phyloP scores from a whole-genome alignment of 2,888 invertebrate genomes.

The Hoplodrina ambigua region DNA sequence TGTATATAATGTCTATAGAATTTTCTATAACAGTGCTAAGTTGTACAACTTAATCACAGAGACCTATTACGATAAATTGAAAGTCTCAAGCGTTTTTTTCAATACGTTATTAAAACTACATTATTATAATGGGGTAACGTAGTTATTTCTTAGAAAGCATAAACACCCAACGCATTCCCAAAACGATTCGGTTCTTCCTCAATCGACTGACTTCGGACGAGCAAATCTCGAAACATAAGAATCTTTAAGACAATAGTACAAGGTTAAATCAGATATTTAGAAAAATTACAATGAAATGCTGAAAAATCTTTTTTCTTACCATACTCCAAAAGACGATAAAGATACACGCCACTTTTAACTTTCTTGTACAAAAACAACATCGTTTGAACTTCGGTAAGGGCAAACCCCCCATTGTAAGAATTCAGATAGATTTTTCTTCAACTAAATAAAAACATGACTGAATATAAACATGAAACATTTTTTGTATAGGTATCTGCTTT shows the following conservation, averaged over 20 bases:
- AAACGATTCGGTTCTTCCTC: no score
- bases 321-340: constrained; percentile 65
- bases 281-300: no score
- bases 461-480: constrained; percentile 18
- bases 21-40: no score
- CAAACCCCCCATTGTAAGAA: constrained; percentile 64
- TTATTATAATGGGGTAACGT: not conserved
- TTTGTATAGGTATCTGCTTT: not conserved
- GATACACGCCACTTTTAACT: constrained; percentile 68
- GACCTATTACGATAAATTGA: no score
- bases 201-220: not conserved
- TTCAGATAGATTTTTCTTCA: constrained; percentile 8
- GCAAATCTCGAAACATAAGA: not conserved
- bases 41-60: no score
- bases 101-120: no score
- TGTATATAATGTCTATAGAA: no score
- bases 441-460: constrained; percentile 15
- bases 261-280: not conserved
- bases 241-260: not conserved
- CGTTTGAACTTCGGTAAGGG: constrained; percentile 66
- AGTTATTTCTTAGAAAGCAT: not conserved
- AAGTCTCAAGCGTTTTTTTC: no score
- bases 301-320: constrained; percentile 52
- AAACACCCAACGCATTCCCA: not conserved
- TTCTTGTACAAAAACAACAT: constrained; percentile 73